phyloP scores from a whole-genome alignment of 2,113 vertebrate species.

The Mirounga angustirostris region DNA sequence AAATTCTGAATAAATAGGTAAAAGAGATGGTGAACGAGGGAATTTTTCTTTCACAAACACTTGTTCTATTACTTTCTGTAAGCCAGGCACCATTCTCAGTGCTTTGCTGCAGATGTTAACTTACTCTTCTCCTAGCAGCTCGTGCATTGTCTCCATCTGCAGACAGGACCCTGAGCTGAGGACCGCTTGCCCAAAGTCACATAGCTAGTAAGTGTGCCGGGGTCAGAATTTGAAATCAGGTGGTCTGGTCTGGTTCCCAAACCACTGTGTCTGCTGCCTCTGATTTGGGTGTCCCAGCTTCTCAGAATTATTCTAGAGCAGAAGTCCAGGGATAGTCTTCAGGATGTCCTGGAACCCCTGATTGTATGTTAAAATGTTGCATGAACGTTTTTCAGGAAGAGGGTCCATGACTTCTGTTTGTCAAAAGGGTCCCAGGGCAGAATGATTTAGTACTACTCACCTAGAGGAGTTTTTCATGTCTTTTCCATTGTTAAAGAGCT shows the following conservation, averaged over 20 bases:
- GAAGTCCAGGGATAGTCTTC: neutral
- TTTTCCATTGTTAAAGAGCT: neutral
- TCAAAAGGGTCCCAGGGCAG: neutral
- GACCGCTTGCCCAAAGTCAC: neutral
- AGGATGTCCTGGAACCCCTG: neutral
- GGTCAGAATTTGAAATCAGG: slow-evolving; percentile 15
- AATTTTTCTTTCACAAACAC: neutral
- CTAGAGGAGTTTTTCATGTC: neutral
- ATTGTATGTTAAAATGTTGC: neutral
- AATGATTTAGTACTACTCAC: neutral
- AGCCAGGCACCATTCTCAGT: neutral
- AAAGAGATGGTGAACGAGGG: neutral
- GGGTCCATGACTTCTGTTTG: neutral
- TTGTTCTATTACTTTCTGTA: neutral
- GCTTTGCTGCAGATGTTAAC: neutral
- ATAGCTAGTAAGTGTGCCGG: neutral
- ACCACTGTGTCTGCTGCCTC: neutral
- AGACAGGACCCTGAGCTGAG: neutral
- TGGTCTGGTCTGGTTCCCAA: neutral
- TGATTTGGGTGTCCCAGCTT: neutral
- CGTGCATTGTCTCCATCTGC: neutral
- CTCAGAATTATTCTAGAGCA: neutral
- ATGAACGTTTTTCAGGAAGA: neutral
- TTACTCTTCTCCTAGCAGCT: neutral
- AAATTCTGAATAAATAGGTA: neutral